Conservation (phyloP, 2,888 invertebrate genomes). For the Stramonita haemastoma region DNA sequence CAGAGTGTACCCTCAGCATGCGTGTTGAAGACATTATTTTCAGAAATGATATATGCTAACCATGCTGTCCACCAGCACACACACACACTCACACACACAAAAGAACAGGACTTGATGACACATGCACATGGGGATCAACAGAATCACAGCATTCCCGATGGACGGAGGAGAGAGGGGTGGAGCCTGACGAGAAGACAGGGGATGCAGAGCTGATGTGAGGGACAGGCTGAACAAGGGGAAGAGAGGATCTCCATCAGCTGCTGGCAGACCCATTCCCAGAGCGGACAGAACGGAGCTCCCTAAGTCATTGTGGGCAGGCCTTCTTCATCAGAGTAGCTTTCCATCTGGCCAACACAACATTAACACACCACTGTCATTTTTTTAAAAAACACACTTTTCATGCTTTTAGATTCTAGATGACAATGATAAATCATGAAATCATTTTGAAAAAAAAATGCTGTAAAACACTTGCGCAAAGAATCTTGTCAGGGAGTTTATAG, state of each 20-base stretch:
- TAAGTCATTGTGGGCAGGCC: slow-evolving; percentile 29
- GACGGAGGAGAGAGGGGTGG: background rate
- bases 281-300: background rate
- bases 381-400: too few relatives aligned
- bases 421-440: too few relatives aligned
- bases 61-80: background rate
- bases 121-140: background rate
- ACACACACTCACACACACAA: background rate
- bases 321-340: slow-evolving; percentile 28
- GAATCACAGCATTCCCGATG: background rate
- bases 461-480: too few relatives aligned
- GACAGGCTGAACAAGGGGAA: background rate
- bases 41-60: background rate
- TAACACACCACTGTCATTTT: background rate
- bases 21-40: background rate
- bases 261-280: background rate
- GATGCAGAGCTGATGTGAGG: background rate
- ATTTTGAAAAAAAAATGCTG: too few relatives aligned
- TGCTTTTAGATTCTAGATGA: too few relatives aligned
- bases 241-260: background rate
- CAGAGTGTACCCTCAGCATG: background rate
- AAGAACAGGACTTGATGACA: background rate
- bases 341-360: background rate
- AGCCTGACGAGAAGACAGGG: background rate
- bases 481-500: too few relatives aligned